Percentiles rank a stretch among this genome's conserved stretches.
Evolutionary conservation across 2,888 invertebrate species (phyloP).

Genomic region (Cryptocheilus praepositus): DNA sequence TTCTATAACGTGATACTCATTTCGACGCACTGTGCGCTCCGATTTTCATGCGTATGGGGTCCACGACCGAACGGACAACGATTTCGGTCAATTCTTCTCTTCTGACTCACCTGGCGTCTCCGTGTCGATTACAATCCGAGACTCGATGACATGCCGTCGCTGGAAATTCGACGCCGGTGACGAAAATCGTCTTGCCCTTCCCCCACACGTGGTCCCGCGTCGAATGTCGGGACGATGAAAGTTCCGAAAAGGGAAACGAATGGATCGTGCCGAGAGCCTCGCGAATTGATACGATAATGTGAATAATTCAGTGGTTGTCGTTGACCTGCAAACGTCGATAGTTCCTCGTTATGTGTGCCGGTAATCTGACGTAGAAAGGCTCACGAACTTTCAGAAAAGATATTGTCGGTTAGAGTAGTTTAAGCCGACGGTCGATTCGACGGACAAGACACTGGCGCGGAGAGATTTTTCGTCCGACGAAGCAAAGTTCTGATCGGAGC

Average conservation of each 20-base stretch:
- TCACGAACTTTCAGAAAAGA: background rate
- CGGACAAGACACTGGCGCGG: no score
- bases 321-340: background rate
- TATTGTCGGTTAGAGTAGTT: background rate
- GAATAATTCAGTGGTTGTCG: slow-evolving; percentile 1
- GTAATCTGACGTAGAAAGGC: background rate
- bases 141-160: slow-evolving; percentile 31
- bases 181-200: slow-evolving; percentile 20
- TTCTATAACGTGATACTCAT: background rate
- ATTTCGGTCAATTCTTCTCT: slow-evolving; percentile 23
- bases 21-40: slow-evolving; percentile 17
- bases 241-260: background rate
- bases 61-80: slow-evolving; percentile 30
- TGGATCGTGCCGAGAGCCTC: background rate
- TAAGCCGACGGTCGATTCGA: no score
- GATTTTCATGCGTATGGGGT: slow-evolving; percentile 47
- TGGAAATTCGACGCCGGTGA: slow-evolving; percentile 37
- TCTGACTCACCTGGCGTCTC: slow-evolving; percentile 13
- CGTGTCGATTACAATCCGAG: slow-evolving; percentile 13
- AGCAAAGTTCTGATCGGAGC: no score
- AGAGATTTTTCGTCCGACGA: no score
- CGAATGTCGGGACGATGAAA: background rate
- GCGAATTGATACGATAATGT: background rate
- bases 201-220: background rate
- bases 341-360: background rate